phyloP scores from a whole-genome alignment of 2,888 invertebrate species.

The Watsonalla binaria region DNA sequence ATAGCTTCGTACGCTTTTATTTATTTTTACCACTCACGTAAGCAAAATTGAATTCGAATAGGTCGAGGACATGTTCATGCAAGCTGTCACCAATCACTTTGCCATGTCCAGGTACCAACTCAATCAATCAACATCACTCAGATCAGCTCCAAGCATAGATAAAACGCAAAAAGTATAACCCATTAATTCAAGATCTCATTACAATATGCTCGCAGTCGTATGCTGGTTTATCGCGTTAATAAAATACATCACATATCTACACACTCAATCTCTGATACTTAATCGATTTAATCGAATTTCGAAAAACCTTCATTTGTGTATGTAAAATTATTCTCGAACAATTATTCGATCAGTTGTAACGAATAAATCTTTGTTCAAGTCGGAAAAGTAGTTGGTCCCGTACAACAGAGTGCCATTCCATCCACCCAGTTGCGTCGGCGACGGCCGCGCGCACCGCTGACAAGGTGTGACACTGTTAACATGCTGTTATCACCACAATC shows the following conservation, averaged over 20 bases:
- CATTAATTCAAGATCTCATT: too few species aligned
- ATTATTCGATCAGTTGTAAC: not conserved
- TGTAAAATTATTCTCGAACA: too few species aligned
- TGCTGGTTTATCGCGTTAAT: too few species aligned
- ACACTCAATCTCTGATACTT: too few species aligned
- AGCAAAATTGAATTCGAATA: conserved; percentile 74
- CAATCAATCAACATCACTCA: conserved; percentile 20
- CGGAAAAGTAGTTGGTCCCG: not conserved
- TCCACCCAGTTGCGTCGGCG: conserved; percentile 4
- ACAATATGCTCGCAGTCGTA: too few species aligned
- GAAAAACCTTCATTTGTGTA: not conserved
- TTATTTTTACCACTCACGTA: conserved; percentile 76
- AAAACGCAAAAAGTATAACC: not conserved
- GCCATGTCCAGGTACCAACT: conserved; percentile 19
- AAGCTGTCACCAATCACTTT: conserved; percentile 25
- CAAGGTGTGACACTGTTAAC: conserved; percentile 53
- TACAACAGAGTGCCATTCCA: conserved; percentile 5
- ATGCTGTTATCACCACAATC: conserved; percentile 49
- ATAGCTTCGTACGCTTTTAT: conserved; percentile 65
- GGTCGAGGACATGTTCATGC: conserved; percentile 46
- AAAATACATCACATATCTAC: too few species aligned
- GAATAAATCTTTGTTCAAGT: not conserved
- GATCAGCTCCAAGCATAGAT: conserved; percentile 14
- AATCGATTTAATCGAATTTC: too few species aligned
- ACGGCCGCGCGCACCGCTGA: conserved; percentile 23